Evolutionary conservation across 2,888 invertebrate species (phyloP).

Genomic region (Eumerus sabulonum): DNA sequence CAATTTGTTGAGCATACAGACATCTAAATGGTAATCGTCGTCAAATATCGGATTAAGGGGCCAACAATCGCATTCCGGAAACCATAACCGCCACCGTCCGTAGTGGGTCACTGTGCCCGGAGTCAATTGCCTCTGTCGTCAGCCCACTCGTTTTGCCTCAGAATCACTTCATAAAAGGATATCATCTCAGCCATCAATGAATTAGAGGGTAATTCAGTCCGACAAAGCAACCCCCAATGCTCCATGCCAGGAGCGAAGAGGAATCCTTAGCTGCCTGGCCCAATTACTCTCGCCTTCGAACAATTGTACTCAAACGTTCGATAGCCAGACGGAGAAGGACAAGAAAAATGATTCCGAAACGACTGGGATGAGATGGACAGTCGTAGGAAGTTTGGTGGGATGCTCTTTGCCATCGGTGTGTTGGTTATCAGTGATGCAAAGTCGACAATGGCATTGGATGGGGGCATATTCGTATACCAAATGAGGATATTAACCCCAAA

Average conservation of each 20-base stretch:
- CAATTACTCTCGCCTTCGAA: constrained; percentile 32
- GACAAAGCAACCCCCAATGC: constrained; percentile 2
- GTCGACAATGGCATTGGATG: constrained; percentile 22
- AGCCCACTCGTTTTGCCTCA: constrained; percentile 37
- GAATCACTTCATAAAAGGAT: constrained; percentile 58
- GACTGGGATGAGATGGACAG: constrained; percentile 5
- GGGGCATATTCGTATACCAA: constrained; percentile 38
- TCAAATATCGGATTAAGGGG: constrained; percentile 30
- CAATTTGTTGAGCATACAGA: constrained; percentile 12
- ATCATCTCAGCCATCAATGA: constrained; percentile 55
- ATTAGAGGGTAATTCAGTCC: constrained; percentile 52
- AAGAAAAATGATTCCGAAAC: constrained; percentile 4
- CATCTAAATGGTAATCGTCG: constrained; percentile 48
- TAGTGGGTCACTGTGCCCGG: constrained; percentile 43
- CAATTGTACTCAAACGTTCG: constrained; percentile 2
- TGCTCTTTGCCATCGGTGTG: not conserved
- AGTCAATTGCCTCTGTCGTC: constrained; percentile 28
- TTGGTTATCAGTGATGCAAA: constrained; percentile 44
- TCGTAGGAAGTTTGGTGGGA: constrained; percentile 11
- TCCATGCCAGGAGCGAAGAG: constrained; percentile 5
- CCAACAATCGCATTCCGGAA: constrained; percentile 16
- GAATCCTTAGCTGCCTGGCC: constrained; percentile 28
- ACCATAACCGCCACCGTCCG: constrained; percentile 44
- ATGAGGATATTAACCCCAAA: constrained; percentile 37
- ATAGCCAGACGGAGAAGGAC: not conserved